Percentiles rank a stretch among this genome's conserved stretches.
These are phyloP conservation scores for Pipistrellus pygmaeus DNA, from an alignment of 2,797 vertebrate genomes.

Conservation along the genomic window DNA sequence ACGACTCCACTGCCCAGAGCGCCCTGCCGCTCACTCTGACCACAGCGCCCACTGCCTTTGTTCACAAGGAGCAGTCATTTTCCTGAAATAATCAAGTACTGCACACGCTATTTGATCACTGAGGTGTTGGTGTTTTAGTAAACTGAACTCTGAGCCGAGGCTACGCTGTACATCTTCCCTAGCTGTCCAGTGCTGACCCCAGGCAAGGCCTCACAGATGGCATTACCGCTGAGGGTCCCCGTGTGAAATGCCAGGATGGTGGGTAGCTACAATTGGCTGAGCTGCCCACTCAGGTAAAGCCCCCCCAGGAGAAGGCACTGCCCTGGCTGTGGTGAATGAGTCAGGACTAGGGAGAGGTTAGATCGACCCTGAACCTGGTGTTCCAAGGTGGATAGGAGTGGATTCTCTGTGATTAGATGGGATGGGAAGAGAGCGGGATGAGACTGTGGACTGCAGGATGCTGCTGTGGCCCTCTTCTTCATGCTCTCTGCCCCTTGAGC, in stretches of 20 bases:
- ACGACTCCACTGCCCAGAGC: neutral
- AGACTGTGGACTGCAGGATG: accelerated
- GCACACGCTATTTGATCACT: neutral
- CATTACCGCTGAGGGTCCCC: neutral
- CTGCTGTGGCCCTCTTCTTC: neutral
- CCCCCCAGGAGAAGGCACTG: neutral
- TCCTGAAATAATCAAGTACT: neutral
- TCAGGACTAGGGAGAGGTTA: too few species aligned
- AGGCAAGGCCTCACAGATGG: neutral
- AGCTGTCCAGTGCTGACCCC: neutral
- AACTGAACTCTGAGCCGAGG: neutral
- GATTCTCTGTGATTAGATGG: neutral
- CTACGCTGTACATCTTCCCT: neutral
- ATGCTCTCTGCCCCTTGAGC: neutral
- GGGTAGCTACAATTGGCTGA: neutral
- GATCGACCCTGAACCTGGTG: neutral
- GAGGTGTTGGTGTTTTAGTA: slow-evolving; percentile 27
- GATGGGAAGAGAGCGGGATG: neutral
- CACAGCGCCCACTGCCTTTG: neutral
- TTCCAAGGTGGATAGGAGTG: neutral
- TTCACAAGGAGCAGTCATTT: neutral
- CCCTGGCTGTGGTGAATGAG: neutral
- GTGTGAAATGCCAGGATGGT: neutral
- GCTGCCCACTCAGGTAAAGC: neutral
- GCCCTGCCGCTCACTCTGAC: neutral